These are phyloP conservation scores for Phytoseiulus persimilis DNA, from an alignment of 2,888 invertebrate species.

Conservation along the genomic window DNA sequence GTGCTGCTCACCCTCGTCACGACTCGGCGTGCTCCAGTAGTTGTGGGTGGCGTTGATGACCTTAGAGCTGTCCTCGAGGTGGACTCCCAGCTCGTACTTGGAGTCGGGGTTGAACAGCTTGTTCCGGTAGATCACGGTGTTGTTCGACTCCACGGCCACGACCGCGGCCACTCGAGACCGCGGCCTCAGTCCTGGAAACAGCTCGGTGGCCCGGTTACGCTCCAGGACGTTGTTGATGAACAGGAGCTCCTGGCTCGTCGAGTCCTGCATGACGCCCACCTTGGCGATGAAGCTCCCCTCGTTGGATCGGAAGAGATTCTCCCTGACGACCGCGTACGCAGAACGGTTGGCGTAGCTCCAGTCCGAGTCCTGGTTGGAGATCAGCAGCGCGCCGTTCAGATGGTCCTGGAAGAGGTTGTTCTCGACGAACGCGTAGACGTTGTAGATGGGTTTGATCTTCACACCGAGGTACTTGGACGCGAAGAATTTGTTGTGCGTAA, in stretches of 20 bases:
- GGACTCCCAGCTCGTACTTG: slow-evolving; percentile 87
- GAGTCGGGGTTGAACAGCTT: slow-evolving; percentile 83
- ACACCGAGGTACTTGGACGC: slow-evolving; percentile 64
- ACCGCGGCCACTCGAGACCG: slow-evolving; percentile 86
- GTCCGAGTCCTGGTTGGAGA: slow-evolving; percentile 63
- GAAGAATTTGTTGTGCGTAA: slow-evolving; percentile 76
- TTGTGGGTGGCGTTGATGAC: slow-evolving; percentile 86
- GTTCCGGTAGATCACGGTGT: slow-evolving; percentile 78
- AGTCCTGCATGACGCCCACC: slow-evolving; percentile 76
- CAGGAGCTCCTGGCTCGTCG: slow-evolving; percentile 66
- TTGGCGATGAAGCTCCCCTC: slow-evolving; percentile 77
- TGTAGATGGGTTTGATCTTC: slow-evolving; percentile 70
- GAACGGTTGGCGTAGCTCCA: slow-evolving; percentile 71
- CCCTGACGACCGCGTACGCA: slow-evolving; percentile 63
- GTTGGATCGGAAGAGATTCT: slow-evolving; percentile 83
- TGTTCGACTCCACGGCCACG: slow-evolving; percentile 80
- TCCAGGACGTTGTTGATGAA: slow-evolving; percentile 80
- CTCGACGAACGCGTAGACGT: slow-evolving; percentile 67
- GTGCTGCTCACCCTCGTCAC: slow-evolving; percentile 45
- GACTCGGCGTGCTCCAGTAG: slow-evolving; percentile 64
- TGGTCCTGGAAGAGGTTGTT: slow-evolving; percentile 81
- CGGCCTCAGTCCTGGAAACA: slow-evolving; percentile 72
- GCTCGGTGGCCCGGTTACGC: slow-evolving; percentile 74
- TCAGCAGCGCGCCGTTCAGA: slow-evolving; percentile 68
- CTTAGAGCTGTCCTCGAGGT: slow-evolving; percentile 85